Conservation (phyloP, 1,140 invertebrate genomes). For the Drosophila varians region DNA sequence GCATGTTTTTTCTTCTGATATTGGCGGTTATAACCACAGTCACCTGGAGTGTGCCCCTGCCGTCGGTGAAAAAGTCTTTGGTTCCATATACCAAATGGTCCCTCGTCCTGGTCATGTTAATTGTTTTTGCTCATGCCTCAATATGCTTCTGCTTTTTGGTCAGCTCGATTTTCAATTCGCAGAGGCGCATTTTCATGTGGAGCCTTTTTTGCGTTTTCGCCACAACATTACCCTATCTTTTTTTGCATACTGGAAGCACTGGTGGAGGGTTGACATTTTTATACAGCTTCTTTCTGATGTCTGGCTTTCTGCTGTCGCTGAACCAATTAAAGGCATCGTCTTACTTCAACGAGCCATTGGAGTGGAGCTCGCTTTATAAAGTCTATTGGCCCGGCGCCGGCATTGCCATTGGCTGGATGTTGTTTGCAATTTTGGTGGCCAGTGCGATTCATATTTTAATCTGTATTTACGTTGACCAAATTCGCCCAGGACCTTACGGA, state of each 20-base stretch:
- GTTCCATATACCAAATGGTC: not conserved
- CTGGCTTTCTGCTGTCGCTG: not conserved
- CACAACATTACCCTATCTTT: not conserved
- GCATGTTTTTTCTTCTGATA: constrained; percentile 89
- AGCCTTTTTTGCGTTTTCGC: not conserved
- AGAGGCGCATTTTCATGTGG: not conserved
- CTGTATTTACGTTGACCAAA: constrained; percentile 88
- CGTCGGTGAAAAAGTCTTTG: not conserved
- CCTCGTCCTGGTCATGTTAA: constrained; percentile 27
- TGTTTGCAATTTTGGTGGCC: constrained; percentile 84
- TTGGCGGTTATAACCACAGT: constrained; percentile 86
- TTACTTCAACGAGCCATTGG: not conserved
- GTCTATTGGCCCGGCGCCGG: not conserved
- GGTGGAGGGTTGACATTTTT: not conserved
- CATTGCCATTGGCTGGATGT: constrained; percentile 85
- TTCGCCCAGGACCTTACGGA: constrained; percentile 88
- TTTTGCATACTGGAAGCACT: not conserved
- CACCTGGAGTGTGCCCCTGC: constrained; percentile 72
- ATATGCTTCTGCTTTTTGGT: constrained; percentile 86
- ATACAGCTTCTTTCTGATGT: not conserved
- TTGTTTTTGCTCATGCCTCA: constrained; percentile 64
- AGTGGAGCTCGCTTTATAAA: constrained; percentile 8
- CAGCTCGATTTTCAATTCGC: constrained; percentile 85
- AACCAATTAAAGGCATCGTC: not conserved
- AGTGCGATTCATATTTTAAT: constrained; percentile 83